These are phyloP conservation scores for Lacerta agilis DNA, from an alignment of 2,797 vertebrate species.

Conservation along the genomic window DNA sequence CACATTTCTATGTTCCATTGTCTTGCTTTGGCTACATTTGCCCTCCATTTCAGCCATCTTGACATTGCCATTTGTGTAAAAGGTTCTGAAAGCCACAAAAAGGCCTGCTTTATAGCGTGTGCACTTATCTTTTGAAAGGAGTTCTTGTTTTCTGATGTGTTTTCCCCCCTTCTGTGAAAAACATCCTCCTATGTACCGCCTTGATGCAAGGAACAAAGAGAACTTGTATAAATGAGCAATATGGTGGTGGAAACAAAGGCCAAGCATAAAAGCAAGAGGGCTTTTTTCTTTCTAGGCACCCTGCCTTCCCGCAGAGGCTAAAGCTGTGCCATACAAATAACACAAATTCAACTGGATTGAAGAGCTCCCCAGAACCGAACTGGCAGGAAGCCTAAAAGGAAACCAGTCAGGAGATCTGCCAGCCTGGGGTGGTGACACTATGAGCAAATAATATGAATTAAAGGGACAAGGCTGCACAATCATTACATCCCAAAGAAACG, in stretches of 20 bases:
- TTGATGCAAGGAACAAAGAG: slow-evolving; percentile 62
- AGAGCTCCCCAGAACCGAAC: slow-evolving; percentile 39
- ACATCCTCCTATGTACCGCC: slow-evolving; percentile 46
- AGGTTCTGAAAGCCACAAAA: neutral
- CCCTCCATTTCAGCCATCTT: slow-evolving; percentile 21
- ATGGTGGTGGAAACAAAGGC: slow-evolving; percentile 56
- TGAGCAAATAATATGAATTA: neutral
- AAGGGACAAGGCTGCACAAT: neutral
- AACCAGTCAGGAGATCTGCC: neutral
- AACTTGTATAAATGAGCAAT: slow-evolving; percentile 63
- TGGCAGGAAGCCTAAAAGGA: slow-evolving; percentile 39
- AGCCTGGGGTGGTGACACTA: neutral
- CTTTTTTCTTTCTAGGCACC: neutral
- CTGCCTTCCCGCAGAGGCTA: slow-evolving; percentile 5
- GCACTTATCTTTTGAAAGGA: slow-evolving; percentile 48
- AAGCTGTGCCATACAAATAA: slow-evolving; percentile 47
- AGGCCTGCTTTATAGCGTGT: accelerated
- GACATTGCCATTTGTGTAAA: neutral
- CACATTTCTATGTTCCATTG: slow-evolving; percentile 6
- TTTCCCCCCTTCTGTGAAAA: slow-evolving; percentile 42
- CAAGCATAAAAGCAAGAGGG: slow-evolving; percentile 36
- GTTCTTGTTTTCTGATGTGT: slow-evolving; percentile 37
- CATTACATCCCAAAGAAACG: neutral
- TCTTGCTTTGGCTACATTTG: neutral
- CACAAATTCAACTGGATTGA: slow-evolving; percentile 41